Percentiles rank a stretch among this genome's conserved stretches.
phyloP scores from a whole-genome alignment of 2,113 vertebrate genomes.

The Mormyrus iriodes region DNA sequence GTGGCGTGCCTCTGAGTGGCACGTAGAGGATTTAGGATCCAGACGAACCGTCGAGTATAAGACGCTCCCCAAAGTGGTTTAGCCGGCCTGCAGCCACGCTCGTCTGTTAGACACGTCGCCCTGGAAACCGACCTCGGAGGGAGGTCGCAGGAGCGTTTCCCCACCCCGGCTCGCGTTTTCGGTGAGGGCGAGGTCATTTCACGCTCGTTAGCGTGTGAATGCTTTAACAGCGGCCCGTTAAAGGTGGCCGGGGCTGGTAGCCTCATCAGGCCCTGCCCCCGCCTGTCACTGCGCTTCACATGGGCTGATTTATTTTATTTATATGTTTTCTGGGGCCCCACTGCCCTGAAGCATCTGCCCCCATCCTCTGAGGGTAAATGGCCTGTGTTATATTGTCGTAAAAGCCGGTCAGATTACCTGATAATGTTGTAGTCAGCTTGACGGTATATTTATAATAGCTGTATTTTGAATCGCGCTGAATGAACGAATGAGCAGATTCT shows the following conservation, averaged over 20 bases:
- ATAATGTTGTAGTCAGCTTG: not conserved
- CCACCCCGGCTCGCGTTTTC: not conserved
- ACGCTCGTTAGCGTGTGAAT: not conserved
- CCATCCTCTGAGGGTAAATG: not conserved
- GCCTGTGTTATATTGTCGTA: not conserved
- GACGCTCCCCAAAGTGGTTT: not conserved
- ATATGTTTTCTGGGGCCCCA: not conserved
- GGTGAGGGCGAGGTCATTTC: slow-evolving; percentile 7
- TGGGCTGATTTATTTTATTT: not conserved
- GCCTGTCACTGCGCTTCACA: not conserved
- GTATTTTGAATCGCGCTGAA: not conserved
- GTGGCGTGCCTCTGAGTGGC: not conserved
- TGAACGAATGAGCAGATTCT: not conserved
- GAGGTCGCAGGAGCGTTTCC: not conserved
- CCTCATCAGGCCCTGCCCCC: not conserved
- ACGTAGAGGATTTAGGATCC: not conserved
- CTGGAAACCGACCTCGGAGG: not conserved
- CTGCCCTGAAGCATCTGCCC: not conserved
- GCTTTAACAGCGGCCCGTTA: not conserved
- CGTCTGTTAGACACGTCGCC: not conserved
- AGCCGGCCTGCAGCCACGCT: too few species aligned
- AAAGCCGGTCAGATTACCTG: not conserved
- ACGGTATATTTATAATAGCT: not conserved
- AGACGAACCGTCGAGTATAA: not conserved
- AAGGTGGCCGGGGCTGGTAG: not conserved